Evolutionary conservation across 2,888 invertebrate genomes (phyloP).

Genomic region (Phanerotoma sp.): DNA sequence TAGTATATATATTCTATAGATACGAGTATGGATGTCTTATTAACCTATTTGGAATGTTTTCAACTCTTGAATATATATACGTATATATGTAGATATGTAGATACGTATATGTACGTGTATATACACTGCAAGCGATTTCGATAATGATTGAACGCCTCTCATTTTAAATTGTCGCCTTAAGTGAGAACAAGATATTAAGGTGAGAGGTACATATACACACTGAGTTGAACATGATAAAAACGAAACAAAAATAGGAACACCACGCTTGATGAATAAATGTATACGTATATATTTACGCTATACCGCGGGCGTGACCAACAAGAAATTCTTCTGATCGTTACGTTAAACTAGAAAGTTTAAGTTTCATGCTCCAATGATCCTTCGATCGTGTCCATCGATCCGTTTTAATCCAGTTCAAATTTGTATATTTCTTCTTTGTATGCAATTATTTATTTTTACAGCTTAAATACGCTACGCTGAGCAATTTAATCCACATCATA

Average conservation of each 20-base stretch:
- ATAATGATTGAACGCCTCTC: no score
- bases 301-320: constrained; percentile 28
- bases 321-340: constrained; percentile 36
- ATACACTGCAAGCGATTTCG: no score
- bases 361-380: constrained; percentile 38
- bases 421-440: not conserved
- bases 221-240: constrained; percentile 20
- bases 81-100: no score
- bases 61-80: no score
- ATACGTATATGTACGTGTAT: no score
- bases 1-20: not conserved
- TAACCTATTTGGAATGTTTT: no score
- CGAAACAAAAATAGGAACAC: constrained; percentile 10
- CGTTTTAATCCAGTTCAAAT: not conserved
- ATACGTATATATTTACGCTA: constrained; percentile 8
- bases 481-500: constrained; percentile 16
- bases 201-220: constrained; percentile 20
- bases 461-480: not conserved
- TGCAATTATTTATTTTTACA: constrained; percentile 4
- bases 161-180: not conserved
- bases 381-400: constrained; percentile 30
- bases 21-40: not conserved
- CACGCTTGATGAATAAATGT: constrained; percentile 10
- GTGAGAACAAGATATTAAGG: not conserved
- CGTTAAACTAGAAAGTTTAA: constrained; percentile 35